phyloP scores from a whole-genome alignment of 2,113 vertebrate genomes.

The Leucoraja erinaceus region DNA sequence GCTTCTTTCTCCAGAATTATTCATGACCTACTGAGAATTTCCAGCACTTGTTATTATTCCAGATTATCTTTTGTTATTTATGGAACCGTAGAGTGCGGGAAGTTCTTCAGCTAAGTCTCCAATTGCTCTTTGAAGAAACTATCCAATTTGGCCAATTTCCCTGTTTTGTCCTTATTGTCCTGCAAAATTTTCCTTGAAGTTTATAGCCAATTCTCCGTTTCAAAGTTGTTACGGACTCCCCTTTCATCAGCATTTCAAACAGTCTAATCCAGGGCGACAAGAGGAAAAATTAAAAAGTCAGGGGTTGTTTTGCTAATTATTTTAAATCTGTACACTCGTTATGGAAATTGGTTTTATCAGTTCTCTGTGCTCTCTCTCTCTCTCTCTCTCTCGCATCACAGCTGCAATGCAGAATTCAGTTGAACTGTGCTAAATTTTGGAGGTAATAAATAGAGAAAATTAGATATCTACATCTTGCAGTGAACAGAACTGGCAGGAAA shows the following conservation, averaged over 20 bases:
- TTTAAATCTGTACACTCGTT: not conserved
- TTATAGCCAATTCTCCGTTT: not conserved
- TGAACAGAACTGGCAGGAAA: not conserved
- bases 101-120: not conserved
- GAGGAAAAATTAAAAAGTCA: not conserved
- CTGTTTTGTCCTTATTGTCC: not conserved
- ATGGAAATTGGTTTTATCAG: not conserved
- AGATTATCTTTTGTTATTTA: not conserved
- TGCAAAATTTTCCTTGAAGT: not conserved
- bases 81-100: not conserved
- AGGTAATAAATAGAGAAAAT: not conserved
- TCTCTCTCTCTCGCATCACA: not conserved
- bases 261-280: not conserved
- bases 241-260: not conserved
- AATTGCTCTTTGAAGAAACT: not conserved
- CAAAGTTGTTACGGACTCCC: not conserved
- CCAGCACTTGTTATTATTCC: no score
- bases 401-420: no score
- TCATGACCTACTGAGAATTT: no score
- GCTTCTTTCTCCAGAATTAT: no score
- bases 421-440: not conserved
- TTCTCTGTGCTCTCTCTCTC: not conserved
- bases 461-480: not conserved
- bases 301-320: not conserved
- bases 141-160: not conserved